Conservation (phyloP, 1,140 invertebrate genomes). For the Apocrypta bakeri region DNA sequence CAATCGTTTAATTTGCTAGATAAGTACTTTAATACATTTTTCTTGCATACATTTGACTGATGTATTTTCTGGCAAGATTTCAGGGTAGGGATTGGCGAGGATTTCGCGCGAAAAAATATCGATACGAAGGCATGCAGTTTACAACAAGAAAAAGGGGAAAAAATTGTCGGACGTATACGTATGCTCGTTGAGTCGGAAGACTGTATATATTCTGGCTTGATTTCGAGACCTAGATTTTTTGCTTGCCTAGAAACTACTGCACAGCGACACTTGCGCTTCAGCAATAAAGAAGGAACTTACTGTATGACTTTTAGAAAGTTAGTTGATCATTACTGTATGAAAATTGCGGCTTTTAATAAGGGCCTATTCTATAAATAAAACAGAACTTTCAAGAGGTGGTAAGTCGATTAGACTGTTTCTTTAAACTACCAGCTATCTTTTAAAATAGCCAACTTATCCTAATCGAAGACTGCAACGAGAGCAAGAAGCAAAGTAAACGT, state of each 20-base stretch:
- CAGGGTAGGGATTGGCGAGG: not conserved
- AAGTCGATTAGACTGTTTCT: no score
- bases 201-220: conserved; percentile 17
- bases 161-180: no score
- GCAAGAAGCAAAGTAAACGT: conserved; percentile 19
- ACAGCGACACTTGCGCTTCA: not conserved
- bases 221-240: conserved; percentile 34
- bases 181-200: no score
- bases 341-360: no score
- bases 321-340: no score
- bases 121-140: not conserved
- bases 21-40: no score
- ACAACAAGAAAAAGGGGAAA: conserved; percentile 22
- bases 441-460: not conserved
- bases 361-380: no score
- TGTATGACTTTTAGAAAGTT: no score
- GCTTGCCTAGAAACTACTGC: no score
- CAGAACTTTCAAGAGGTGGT: no score
- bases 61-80: conserved; percentile 19
- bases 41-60: not conserved
- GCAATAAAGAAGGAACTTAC: not conserved
- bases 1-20: no score
- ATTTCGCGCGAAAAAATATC: conserved; percentile 21
- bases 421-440: no score
- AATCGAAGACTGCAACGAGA: conserved; percentile 4